Conservation (phyloP, 2,888 invertebrate genomes). For the Dasypolia templi region DNA sequence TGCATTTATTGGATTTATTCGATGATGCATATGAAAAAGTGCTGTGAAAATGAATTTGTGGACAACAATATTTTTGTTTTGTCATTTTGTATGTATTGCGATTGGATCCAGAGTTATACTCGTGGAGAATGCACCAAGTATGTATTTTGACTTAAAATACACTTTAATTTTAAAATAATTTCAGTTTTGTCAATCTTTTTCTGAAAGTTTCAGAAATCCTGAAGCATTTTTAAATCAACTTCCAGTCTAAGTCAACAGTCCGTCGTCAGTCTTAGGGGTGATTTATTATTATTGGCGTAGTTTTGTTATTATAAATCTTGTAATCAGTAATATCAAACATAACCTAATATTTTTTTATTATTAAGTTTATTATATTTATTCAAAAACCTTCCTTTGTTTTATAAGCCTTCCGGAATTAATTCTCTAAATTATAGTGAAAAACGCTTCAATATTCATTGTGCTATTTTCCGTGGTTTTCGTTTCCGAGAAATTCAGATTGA, state of each 20-base stretch:
- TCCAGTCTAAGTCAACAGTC: not conserved
- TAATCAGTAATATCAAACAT: too few species aligned
- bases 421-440: too few species aligned
- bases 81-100: slow-evolving; percentile 74
- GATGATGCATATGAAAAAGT: slow-evolving; percentile 75
- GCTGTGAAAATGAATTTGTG: slow-evolving; percentile 83
- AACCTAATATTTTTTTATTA: too few species aligned
- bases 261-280: not conserved
- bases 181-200: not conserved
- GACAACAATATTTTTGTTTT: slow-evolving; percentile 75
- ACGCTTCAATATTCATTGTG: too few species aligned
- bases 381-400: too few species aligned
- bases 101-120: slow-evolving; percentile 84
- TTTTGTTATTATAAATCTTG: too few species aligned
- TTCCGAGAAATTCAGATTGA: too few species aligned
- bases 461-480: too few species aligned
- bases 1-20: slow-evolving; percentile 69
- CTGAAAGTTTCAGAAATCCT: too few species aligned
- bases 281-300: too few species aligned
- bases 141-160: slow-evolving; percentile 66
- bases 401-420: too few species aligned
- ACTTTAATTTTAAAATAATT: not conserved
- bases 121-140: slow-evolving; percentile 89
- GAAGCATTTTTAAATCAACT: not conserved
- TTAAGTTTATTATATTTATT: too few species aligned